These are phyloP conservation scores for Drosophila crucigera DNA, from an alignment of 2,888 invertebrate genomes.

Conservation along the genomic window DNA sequence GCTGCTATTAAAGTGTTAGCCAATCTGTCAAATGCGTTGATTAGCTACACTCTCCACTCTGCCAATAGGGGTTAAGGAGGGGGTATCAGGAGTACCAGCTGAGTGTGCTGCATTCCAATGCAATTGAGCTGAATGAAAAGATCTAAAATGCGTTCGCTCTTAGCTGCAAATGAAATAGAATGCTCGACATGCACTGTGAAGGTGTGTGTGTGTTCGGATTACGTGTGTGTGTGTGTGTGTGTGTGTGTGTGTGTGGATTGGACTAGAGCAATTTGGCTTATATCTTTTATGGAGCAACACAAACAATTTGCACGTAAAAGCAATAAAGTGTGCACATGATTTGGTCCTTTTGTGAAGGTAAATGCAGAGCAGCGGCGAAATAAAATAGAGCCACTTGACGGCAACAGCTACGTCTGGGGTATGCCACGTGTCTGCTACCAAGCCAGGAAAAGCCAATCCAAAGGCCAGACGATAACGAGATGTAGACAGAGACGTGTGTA, in stretches of 20 bases:
- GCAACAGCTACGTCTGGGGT: slow-evolving; percentile 12
- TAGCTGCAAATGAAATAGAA: slow-evolving; percentile 65
- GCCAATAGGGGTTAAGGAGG: neutral
- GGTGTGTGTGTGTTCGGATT: slow-evolving; percentile 13
- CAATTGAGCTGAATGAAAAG: slow-evolving; percentile 19
- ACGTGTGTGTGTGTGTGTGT: neutral
- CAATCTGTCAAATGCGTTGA: slow-evolving; percentile 54
- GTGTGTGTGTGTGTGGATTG: slow-evolving; percentile 26
- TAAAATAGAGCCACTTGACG: slow-evolving; percentile 54
- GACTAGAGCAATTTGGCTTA: slow-evolving; percentile 60
- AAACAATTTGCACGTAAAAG: slow-evolving; percentile 78
- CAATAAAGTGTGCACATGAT: slow-evolving; percentile 71
- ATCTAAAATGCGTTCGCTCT: slow-evolving; percentile 52
- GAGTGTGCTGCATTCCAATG: slow-evolving; percentile 40
- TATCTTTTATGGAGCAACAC: slow-evolving; percentile 62
- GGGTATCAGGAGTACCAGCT: too few relatives aligned
- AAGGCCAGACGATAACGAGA: slow-evolving; percentile 25
- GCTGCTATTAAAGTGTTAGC: slow-evolving; percentile 30
- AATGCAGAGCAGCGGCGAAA: slow-evolving; percentile 38
- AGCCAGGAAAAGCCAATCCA: slow-evolving; percentile 18
- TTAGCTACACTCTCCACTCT: slow-evolving; percentile 39
- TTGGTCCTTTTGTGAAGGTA: slow-evolving; percentile 48
- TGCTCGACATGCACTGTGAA: slow-evolving; percentile 33
- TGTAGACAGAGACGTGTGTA: neutral
- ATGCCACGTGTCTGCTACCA: slow-evolving; percentile 27